Evolutionary conservation across 2,113 vertebrate species (phyloP).

Genomic region (Callipepla californica): DNA sequence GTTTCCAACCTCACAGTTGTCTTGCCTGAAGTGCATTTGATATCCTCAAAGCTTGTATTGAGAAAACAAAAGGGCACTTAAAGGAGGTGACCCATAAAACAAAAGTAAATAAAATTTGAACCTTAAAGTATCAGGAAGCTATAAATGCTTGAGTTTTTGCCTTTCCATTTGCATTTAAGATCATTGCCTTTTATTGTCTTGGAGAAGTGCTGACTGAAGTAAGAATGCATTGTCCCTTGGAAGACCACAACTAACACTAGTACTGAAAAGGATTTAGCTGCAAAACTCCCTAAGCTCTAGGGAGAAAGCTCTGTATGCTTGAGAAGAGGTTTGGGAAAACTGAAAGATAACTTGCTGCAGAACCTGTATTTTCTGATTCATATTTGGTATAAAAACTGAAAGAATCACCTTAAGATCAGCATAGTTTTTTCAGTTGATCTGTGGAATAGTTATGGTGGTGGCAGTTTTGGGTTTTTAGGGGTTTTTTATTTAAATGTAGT

Average conservation of each 20-base stretch:
- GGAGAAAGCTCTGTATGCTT: background rate
- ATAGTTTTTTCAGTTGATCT: background rate
- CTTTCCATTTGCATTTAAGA: conserved; percentile 8
- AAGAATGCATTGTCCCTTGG: background rate
- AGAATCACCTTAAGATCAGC: background rate
- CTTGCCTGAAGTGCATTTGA: background rate
- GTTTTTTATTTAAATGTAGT: background rate
- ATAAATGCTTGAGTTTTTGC: conserved; percentile 27
- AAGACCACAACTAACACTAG: background rate
- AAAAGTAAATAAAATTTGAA: background rate
- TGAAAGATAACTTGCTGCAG: background rate
- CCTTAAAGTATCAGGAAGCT: background rate
- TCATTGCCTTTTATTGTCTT: background rate
- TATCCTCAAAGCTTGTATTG: background rate
- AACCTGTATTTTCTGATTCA: background rate
- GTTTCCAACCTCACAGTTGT: background rate
- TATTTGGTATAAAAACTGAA: background rate
- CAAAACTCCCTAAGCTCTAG: background rate
- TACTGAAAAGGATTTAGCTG: background rate
- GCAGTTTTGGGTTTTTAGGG: background rate
- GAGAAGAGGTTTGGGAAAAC: background rate
- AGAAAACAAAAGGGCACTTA: background rate
- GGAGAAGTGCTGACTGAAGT: background rate
- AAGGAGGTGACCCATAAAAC: conserved; percentile 15
- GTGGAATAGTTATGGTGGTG: background rate